Conservation (phyloP, 2,797 vertebrate genomes). For the Carduelis carduelis region DNA sequence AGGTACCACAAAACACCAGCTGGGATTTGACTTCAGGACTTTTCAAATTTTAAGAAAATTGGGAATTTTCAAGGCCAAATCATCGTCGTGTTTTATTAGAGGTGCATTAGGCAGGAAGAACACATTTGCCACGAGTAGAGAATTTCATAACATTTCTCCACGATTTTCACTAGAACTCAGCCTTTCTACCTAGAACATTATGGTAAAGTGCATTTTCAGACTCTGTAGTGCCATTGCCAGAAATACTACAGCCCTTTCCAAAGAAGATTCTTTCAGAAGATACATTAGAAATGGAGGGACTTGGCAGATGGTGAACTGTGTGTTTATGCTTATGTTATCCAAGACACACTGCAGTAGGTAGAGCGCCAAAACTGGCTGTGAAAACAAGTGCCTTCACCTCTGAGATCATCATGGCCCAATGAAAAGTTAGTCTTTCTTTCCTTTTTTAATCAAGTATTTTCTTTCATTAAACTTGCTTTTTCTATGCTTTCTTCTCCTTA, state of each 20-base stretch:
- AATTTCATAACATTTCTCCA: neutral
- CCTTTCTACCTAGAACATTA: neutral
- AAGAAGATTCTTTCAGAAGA: neutral
- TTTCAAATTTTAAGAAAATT: neutral
- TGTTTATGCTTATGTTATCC: neutral
- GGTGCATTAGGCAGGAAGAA: conserved; percentile 33
- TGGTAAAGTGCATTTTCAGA: neutral
- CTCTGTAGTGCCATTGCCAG: neutral
- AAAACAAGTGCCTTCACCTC: neutral
- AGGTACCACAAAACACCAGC: neutral
- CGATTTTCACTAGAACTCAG: neutral
- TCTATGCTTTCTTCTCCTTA: neutral
- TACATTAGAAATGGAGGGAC: neutral
- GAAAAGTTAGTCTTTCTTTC: neutral
- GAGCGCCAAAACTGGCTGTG: neutral
- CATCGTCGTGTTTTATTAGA: neutral
- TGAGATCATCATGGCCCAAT: neutral
- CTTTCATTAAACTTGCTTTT: neutral
- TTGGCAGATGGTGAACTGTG: neutral
- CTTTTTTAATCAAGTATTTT: neutral
- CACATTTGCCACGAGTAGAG: neutral
- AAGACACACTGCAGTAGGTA: neutral
- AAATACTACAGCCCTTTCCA: neutral
- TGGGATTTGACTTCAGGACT: neutral
- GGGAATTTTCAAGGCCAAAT: neutral